Conservation (phyloP, 2,888 invertebrate genomes). For the Patella caerulea region DNA sequence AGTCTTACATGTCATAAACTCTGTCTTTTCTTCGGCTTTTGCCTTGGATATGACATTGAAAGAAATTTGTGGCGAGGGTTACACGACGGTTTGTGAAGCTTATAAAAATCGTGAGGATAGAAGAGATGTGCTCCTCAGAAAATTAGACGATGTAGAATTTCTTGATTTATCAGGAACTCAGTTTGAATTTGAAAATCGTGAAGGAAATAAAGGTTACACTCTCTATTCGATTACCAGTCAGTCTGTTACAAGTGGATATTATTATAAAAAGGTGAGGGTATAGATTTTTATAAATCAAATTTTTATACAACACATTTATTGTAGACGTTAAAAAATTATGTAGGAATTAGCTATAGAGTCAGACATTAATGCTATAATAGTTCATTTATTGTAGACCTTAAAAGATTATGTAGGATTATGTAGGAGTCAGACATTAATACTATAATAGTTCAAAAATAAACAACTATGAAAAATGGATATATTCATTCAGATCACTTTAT, state of each 20-base stretch:
- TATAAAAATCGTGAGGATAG: constrained; percentile 46
- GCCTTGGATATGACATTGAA: constrained; percentile 58
- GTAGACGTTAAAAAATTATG: no score
- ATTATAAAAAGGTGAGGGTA: constrained; percentile 38
- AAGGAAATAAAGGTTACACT: constrained; percentile 62
- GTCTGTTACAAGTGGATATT: constrained; percentile 29
- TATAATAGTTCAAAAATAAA: no score
- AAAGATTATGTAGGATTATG: no score
- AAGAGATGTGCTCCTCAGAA: constrained; percentile 44
- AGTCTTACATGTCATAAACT: constrained; percentile 65
- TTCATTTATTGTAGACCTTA: no score
- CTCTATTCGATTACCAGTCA: constrained; percentile 43
- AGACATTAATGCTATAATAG: no score
- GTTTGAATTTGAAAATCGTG: constrained; percentile 55
- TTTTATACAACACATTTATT: no score
- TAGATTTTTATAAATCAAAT: no score
- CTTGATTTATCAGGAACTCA: constrained; percentile 50
- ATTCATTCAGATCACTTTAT: no score
- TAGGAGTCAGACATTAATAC: no score
- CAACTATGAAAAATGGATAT: no score
- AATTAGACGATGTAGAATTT: constrained; percentile 53
- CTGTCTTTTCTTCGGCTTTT: constrained; percentile 64
- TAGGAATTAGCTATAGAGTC: no score
- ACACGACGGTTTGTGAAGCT: constrained; percentile 60
- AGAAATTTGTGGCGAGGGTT: constrained; percentile 53